phyloP scores from a whole-genome alignment of 2,888 invertebrate genomes.

The Calephelis perditalis region DNA sequence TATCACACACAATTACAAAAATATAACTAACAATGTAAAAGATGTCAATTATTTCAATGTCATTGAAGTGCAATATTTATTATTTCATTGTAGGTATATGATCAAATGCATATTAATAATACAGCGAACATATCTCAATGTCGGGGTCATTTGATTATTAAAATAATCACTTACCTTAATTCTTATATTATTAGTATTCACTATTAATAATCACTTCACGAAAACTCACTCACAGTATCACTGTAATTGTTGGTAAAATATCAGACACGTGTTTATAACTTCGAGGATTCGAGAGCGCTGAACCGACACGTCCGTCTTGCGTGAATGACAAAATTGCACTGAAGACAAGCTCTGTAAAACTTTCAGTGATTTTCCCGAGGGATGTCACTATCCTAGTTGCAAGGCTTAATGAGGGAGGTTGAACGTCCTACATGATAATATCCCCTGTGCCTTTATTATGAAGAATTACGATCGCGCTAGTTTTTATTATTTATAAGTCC shows the following conservation, averaged over 20 bases:
- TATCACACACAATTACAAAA: no score
- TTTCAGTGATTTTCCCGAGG: constrained; percentile 19
- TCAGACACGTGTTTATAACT: constrained; percentile 7
- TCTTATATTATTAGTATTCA: no score
- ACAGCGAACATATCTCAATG: constrained; percentile 47
- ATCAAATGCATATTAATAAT: constrained; percentile 38
- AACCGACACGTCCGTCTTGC: constrained; percentile 40
- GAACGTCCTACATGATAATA: constrained; percentile 6
- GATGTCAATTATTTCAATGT: no score
- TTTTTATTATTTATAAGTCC: no score
- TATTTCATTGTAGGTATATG: no score
- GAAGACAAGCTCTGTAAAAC: constrained; percentile 30
- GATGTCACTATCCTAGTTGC: constrained; percentile 7
- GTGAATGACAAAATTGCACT: constrained; percentile 43
- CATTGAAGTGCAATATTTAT: no score
- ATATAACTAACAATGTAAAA: no score
- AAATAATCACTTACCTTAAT: background rate
- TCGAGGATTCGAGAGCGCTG: constrained; percentile 25
- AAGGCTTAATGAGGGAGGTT: background rate
- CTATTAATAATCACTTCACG: background rate
- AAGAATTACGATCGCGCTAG: no score
- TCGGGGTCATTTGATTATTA: constrained; percentile 43
- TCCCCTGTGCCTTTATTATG: no score
- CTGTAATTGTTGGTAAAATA: background rate
- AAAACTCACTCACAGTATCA: background rate